Evolutionary conservation across 2,113 vertebrate species (phyloP).

Genomic region (Psilopsiagon aymara): DNA sequence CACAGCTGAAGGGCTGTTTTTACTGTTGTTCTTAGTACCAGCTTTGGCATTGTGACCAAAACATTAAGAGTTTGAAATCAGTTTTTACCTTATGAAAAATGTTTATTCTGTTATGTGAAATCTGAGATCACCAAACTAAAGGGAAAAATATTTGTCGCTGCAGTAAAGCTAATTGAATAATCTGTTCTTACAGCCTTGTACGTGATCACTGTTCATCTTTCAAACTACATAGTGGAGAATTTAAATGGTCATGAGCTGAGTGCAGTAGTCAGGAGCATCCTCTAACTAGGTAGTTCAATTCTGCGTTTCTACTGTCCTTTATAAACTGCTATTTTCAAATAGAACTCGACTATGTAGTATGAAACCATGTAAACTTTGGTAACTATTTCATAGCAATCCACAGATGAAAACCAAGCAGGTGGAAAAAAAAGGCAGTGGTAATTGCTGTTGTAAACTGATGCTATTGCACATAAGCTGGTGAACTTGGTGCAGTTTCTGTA

Average conservation of each 20-base stretch:
- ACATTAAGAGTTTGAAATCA: background rate
- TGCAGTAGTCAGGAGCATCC: background rate
- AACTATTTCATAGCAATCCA: background rate
- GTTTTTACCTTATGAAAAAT: background rate
- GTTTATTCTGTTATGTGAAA: background rate
- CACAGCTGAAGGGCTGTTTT: background rate
- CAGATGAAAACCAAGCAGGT: background rate
- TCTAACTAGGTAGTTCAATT: background rate
- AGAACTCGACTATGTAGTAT: background rate
- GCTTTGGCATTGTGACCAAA: background rate
- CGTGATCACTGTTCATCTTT: background rate
- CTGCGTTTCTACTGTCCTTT: background rate
- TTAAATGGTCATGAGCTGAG: background rate
- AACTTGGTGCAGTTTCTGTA: background rate
- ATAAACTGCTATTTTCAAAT: background rate
- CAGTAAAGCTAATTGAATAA: background rate
- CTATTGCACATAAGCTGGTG: background rate
- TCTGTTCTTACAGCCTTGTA: background rate
- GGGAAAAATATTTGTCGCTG: background rate
- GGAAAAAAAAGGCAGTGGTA: background rate
- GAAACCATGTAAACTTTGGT: background rate
- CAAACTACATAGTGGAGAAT: background rate
- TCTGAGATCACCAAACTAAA: background rate
- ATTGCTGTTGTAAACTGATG: background rate
- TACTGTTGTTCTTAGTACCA: background rate